Base-by-base conservation (phyloP, 2,113 vertebrate species). In the Sclerurus mexicanus region DNA sequence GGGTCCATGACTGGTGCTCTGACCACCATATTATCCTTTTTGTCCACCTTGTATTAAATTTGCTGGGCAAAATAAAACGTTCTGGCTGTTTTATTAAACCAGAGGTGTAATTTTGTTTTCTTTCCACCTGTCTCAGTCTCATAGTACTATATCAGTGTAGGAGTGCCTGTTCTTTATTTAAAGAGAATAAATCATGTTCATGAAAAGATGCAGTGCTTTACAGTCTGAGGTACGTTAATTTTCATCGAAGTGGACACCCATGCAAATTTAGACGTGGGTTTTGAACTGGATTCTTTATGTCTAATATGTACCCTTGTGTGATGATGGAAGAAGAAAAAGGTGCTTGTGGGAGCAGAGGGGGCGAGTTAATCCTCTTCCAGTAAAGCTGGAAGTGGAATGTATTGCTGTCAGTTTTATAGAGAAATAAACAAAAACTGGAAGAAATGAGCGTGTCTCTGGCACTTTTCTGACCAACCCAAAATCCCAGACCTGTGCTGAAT, bases 341-440 rank as follows among this genome's bases (percentile, higher is more conserved):
- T 53, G 53, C 90, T 87, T 21, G 7, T 35, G 40, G 71, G 74
- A 89, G 64, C 52, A 52, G 47, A 75, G 72, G 14, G 40, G 39
- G 16, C 0, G 6, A 3, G 3, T n/a, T 83, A 84, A 55, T 89
- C 64, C 42, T 77, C n/a, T 50, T 83, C n/a, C 42, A 25, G 46
- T 37, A 75, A 78, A 78, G 60, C 69, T 90, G 64, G 50, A 74
- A 81, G 52, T 19, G 9, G 47, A 90, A 76, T 46, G 42, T 50
- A 19, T 81, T 74, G 84, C 68, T 58, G 39, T 81, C 23, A 46
- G 23, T 63, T 86, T 78, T 39, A 7, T 5, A 67, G 62, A 68
- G 85, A 85, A 89, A 85, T n/a, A 74, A 93, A 63, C 69, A 83
- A 82, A 89, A 86, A n/a, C 30, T 50, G 28, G 37, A 46, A 33